Evolutionary conservation across 2,113 vertebrate species (phyloP).

Genomic region (Cettia cetti): DNA sequence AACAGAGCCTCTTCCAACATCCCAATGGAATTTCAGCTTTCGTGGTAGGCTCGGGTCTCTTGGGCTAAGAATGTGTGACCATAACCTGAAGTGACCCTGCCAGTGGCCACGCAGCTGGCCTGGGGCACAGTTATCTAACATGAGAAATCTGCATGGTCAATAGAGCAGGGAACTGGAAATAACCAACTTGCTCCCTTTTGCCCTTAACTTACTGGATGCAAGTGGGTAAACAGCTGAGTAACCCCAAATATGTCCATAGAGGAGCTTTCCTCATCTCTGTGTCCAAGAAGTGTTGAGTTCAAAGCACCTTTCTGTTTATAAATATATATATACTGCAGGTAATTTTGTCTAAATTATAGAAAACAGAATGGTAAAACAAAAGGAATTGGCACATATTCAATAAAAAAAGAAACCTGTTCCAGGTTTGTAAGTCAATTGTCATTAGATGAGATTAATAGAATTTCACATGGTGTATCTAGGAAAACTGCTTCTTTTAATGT

Average conservation of each 20-base stretch:
- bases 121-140: rapidly evolving
- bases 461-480: background rate
- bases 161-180: background rate
- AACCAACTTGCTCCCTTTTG: background rate
- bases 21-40: background rate
- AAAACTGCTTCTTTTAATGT: background rate
- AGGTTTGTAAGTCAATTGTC: background rate
- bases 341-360: background rate
- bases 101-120: background rate
- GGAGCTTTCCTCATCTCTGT: background rate
- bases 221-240: background rate
- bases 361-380: background rate
- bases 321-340: too few relatives aligned
- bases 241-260: background rate
- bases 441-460: background rate
- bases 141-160: background rate
- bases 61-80: background rate
- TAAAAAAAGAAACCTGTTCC: background rate
- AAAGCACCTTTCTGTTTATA: background rate
- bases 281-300: background rate
- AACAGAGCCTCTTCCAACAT: background rate
- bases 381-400: background rate
- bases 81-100: background rate
- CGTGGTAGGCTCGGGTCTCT: rapidly evolving
- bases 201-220: background rate